A percentile compares a stretch with the other conserved stretches of the same genome.
Conservation (phyloP, 2,113 vertebrate species). For the Sinocyclocheilus anshuiensis region DNA sequence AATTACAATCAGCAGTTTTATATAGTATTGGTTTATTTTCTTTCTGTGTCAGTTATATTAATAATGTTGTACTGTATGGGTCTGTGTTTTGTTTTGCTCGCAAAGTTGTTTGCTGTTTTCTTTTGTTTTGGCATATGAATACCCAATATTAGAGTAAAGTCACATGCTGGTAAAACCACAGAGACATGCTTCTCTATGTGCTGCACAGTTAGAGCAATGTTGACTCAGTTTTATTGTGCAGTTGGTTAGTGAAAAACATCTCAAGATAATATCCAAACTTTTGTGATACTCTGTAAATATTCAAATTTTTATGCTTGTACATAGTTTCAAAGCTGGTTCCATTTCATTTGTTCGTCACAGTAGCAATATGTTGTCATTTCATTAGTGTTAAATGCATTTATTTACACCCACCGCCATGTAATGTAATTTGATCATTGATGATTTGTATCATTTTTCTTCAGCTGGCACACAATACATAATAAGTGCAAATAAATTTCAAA, state of each 20-base stretch:
- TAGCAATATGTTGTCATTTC: constrained; percentile 1
- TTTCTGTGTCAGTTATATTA: constrained; percentile 32
- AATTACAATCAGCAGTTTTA: constrained; percentile 15
- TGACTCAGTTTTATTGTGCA: constrained; percentile 38
- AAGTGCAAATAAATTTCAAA: constrained; percentile 11
- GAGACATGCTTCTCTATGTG: neutral
- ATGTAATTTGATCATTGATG: constrained; percentile 31
- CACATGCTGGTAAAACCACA: constrained; percentile 1
- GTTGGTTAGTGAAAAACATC: constrained; percentile 52
- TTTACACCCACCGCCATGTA: constrained; percentile 33
- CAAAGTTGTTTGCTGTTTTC: constrained; percentile 23
- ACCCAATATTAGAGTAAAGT: constrained; percentile 6
- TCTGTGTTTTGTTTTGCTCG: constrained; percentile 30
- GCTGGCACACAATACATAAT: neutral
- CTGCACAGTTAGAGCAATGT: neutral
- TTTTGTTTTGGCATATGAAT: constrained; percentile 7
- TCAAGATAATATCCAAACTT: constrained; percentile 82
- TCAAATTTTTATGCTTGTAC: constrained; percentile 88
- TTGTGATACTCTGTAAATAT: constrained; percentile 92
- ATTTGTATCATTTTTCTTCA: neutral
- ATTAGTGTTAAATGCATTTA: constrained; percentile 27
- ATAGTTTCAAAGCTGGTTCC: constrained; percentile 66
- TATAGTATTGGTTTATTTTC: constrained; percentile 44
- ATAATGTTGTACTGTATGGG: constrained; percentile 17
- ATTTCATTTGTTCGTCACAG: constrained; percentile 10